phyloP scores from a whole-genome alignment of 2,797 vertebrate genomes.

The Pogoniulus pusillus region DNA sequence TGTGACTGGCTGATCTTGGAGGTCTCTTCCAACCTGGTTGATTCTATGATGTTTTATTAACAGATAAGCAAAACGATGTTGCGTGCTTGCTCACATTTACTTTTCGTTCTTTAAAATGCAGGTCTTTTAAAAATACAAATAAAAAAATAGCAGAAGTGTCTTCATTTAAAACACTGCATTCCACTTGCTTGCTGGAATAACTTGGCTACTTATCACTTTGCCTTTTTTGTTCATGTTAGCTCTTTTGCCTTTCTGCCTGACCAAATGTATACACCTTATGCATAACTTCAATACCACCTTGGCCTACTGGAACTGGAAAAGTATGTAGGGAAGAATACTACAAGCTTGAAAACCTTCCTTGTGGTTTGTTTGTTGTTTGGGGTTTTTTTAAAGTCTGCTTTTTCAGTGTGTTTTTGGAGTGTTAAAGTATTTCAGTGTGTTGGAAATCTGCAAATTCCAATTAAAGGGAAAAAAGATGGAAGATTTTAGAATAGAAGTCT shows the following conservation, averaged over 20 bases:
- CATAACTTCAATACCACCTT: not conserved
- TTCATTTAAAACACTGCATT: not conserved
- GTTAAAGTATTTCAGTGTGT: not conserved
- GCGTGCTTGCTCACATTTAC: not conserved
- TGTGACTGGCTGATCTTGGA: no score
- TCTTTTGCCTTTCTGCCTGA: not conserved
- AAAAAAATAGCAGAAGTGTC: not conserved
- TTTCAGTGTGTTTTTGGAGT: slow-evolving; percentile 40
- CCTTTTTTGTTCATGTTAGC: not conserved
- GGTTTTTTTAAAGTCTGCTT: not conserved
- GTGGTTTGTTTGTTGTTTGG: no score
- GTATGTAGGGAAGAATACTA: not conserved
- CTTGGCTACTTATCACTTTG: not conserved
- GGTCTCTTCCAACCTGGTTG: no score
- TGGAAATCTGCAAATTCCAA: slow-evolving; percentile 45
- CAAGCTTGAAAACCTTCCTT: not conserved
- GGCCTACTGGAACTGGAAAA: not conserved
- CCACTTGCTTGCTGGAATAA: not conserved
- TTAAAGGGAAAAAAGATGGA: slow-evolving; percentile 36
- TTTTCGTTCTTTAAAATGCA: not conserved
- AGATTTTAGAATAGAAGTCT: slow-evolving; percentile 33
- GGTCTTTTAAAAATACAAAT: not conserved
- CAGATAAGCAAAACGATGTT: not conserved
- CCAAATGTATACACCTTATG: not conserved
- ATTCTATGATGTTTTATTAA: no score